phyloP scores from a whole-genome alignment of 1,140 invertebrate species.

The Mylabris phalerata region DNA sequence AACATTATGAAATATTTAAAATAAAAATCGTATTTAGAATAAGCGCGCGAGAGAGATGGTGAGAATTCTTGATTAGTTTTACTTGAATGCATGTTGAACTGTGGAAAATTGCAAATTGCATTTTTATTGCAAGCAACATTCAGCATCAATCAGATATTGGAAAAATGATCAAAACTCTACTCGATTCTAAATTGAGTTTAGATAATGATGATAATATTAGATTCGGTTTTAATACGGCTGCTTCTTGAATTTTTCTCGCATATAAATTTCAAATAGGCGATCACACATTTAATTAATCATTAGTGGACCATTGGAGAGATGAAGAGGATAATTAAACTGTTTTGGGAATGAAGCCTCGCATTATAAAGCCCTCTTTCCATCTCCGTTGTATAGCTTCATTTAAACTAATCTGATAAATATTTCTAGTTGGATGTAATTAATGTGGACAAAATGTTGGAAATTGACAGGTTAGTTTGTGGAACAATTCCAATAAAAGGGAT shows the following conservation, averaged over 20 bases:
- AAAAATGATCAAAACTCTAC: not conserved
- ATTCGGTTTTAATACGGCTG: not conserved
- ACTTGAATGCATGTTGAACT: slow-evolving; percentile 3
- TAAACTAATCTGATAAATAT: not conserved
- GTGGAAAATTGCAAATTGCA: slow-evolving; percentile 3
- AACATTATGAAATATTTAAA: not conserved
- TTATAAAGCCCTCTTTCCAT: not conserved
- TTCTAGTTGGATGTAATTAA: not conserved
- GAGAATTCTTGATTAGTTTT: not conserved
- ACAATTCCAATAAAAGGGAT: no score
- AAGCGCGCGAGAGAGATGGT: not conserved
- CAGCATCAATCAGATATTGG: not conserved
- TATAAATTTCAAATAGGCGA: not conserved
- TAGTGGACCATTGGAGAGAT: no score
- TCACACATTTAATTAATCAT: no score
- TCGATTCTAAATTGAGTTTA: not conserved
- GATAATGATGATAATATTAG: not conserved
- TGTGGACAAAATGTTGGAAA: not conserved
- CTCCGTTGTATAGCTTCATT: not conserved
- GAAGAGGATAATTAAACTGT: not conserved
- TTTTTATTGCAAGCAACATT: not conserved
- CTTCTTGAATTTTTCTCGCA: not conserved
- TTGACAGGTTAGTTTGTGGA: no score
- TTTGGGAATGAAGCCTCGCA: not conserved
- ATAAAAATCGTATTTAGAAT: not conserved